Evolutionary conservation across 2,888 invertebrate genomes (phyloP), one percentile per base, ranked within the genome.

Genomic region (Amiota communis): DNA sequence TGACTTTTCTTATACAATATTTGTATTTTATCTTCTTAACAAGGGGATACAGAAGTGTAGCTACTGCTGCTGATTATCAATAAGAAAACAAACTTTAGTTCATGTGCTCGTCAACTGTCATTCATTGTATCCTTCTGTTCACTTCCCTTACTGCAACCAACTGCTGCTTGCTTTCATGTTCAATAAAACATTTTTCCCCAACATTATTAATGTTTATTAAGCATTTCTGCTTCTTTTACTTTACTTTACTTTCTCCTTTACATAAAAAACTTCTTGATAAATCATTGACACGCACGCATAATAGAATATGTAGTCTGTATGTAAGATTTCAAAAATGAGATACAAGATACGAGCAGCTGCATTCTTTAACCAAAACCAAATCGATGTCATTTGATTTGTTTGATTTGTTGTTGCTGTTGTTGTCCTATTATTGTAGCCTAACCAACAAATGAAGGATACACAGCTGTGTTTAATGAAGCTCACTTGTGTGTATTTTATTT

Each of bases 381-480:
- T 53, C n/a, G 53, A 53, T 53, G n/a, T 53, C 53, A n/a, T n/a
- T 53, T 53, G n/a, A 53, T 12, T 53, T 53, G 53, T 10, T n/a
- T n/a, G 53, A 12, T 53, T 53, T n/a, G 53, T 2, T 53, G n/a
- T 53, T n/a, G 12, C 4, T 13, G 53, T 4, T 12, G 20, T 11
- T 17, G 57, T 17, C 20, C 17, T 11, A 20, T 57, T 57, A 17
- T 15, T 57, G 17, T n/a, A 57, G 15, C 3, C 15, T 59, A 59
- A 59, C 48, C 36, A 74, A n/a, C n/a, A n/a, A n/a, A n/a, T n/a
- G n/a, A 11, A 83, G 23, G 82, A 83, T 83, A 75, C 78, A 73
- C 85, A 82, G 85, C 83, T 82, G 85, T 84, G 82, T 78, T 83
- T 85, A 82, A 82, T 82, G 85, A 83, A 83, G 85, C 85, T 63